Evolutionary conservation across 2,888 invertebrate genomes (phyloP).

Genomic region (Hemistola chrysoprasaria): DNA sequence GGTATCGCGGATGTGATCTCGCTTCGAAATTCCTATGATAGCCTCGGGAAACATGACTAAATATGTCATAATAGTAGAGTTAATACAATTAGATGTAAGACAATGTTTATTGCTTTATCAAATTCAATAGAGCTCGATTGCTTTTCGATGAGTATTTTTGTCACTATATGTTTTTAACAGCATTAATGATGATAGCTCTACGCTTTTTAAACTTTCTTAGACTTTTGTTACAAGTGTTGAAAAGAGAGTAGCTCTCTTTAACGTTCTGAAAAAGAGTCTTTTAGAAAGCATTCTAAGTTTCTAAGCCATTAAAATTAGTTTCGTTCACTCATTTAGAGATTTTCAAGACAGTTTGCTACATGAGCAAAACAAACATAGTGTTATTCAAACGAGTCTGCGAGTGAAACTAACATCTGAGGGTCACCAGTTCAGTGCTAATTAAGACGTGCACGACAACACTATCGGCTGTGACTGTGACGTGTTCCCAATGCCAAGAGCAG

Average conservation of each 20-base stretch:
- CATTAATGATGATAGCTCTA: no score
- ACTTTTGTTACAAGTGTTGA: no score
- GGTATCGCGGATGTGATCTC: slow-evolving; percentile 31
- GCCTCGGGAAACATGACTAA: slow-evolving; percentile 29
- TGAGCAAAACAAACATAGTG: no score
- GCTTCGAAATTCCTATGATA: slow-evolving; percentile 28
- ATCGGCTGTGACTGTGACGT: slow-evolving; percentile 47
- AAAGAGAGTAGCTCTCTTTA: no score
- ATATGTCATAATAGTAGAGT: slow-evolving; percentile 31
- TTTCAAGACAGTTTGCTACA: no score
- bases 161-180: no score
- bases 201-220: no score
- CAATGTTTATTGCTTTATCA: slow-evolving; percentile 30
- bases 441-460: slow-evolving; percentile 58
- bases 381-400: neutral
- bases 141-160: slow-evolving; percentile 22
- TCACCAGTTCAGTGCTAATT: slow-evolving; percentile 54
- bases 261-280: no score
- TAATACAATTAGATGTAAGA: slow-evolving; percentile 26
- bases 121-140: slow-evolving; percentile 19
- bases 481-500: slow-evolving; percentile 24
- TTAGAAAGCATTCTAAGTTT: no score
- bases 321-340: no score
- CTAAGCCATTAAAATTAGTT: neutral
- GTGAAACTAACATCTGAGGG: slow-evolving; percentile 15